Percentiles rank a stretch among this genome's conserved stretches.
Conservation (phyloP, 1,140 invertebrate species). For the Eumeta japonica region DNA sequence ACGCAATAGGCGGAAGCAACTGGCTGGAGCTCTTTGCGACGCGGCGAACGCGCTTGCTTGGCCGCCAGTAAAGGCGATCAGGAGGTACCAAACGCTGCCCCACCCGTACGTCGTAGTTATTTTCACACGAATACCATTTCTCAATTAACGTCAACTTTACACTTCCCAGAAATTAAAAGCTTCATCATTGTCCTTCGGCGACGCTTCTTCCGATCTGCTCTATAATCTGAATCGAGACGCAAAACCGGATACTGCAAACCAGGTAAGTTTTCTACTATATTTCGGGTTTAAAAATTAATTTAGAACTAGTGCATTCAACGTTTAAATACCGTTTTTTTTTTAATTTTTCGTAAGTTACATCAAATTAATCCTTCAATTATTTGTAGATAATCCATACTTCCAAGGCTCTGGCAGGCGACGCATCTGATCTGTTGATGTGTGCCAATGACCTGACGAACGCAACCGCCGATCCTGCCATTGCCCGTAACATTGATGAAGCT, state of each 20-base stretch:
- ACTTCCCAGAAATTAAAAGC: conserved; percentile 18
- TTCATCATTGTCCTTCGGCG: conserved; percentile 13
- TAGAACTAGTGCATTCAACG: too few species aligned
- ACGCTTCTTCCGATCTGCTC: conserved; percentile 19
- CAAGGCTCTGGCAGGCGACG: neutral
- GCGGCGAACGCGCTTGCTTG: conserved; percentile 12
- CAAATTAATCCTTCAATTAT: too few species aligned
- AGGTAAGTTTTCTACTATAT: conserved; percentile 15
- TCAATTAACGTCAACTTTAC: conserved; percentile 1
- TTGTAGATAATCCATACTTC: too few species aligned
- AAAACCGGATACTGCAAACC: conserved; percentile 13
- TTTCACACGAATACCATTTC: too few species aligned
- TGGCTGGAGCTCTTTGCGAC: conserved; percentile 16
- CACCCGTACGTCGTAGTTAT: too few species aligned
- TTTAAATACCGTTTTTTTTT: too few species aligned
- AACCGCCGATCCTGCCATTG: conserved; percentile 12
- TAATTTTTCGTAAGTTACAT: too few species aligned
- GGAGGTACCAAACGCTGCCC: too few species aligned
- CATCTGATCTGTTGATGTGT: conserved; percentile 19
- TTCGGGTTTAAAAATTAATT: too few species aligned
- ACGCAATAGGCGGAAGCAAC: too few species aligned
- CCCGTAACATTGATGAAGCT: conserved; percentile 15
- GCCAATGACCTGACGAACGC: conserved; percentile 23
- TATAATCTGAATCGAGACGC: conserved; percentile 21
- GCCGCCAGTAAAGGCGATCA: conserved; percentile 12